Conservation (phyloP, 2,797 vertebrate genomes). For the Myripristis jacobus region DNA sequence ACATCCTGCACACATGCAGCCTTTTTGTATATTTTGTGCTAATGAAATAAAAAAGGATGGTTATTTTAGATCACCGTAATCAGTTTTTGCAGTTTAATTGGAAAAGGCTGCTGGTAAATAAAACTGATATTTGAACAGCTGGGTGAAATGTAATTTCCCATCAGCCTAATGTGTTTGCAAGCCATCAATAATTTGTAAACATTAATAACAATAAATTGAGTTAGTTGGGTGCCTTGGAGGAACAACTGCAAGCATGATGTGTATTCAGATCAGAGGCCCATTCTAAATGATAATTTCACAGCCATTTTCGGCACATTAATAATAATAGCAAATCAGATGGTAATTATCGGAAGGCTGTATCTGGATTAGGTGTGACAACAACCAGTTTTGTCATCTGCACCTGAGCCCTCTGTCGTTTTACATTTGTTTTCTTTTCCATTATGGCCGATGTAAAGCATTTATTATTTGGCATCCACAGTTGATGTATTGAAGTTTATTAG, state of each 20-base stretch:
- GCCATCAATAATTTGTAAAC: conserved; percentile 82
- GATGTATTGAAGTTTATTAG: conserved; percentile 37
- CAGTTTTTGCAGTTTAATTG: conserved; percentile 79
- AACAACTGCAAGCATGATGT: conserved; percentile 55
- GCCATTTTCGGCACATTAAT: conserved; percentile 78
- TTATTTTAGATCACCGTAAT: conserved; percentile 71
- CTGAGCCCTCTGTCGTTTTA: conserved; percentile 66
- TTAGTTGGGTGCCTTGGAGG: conserved; percentile 78
- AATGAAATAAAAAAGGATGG: conserved; percentile 68
- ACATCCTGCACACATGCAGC: conserved; percentile 32
- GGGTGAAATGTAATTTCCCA: conserved; percentile 81
- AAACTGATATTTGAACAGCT: conserved; percentile 81
- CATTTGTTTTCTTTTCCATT: conserved; percentile 58
- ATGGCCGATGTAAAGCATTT: conserved; percentile 51
- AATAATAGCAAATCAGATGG: conserved; percentile 79
- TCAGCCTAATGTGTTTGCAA: conserved; percentile 82
- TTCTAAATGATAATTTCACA: conserved; percentile 84
- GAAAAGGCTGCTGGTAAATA: conserved; percentile 78
- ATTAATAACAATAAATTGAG: conserved; percentile 86
- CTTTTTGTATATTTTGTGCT: conserved; percentile 34
- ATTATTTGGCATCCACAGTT: conserved; percentile 32
- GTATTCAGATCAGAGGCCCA: conserved; percentile 71
- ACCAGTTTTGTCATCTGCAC: conserved; percentile 64
- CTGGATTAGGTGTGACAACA: conserved; percentile 74
- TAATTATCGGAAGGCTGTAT: conserved; percentile 75